Conservation (phyloP, 2,113 vertebrate genomes). For the Spea multiplicata region DNA sequence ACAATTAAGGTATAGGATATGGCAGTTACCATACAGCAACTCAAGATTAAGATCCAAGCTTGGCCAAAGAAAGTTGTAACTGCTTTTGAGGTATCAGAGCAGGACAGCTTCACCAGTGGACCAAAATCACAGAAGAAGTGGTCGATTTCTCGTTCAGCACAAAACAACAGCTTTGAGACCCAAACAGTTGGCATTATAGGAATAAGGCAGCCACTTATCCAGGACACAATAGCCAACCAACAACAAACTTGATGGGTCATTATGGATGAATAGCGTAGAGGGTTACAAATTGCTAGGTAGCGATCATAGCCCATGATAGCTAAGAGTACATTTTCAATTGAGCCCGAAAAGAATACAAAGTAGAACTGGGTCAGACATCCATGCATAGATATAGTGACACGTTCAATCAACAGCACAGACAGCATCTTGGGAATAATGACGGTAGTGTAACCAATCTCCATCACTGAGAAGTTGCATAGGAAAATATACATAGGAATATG, state of each 20-base stretch:
- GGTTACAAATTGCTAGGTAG: constrained; percentile 43
- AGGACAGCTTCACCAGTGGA: constrained; percentile 39
- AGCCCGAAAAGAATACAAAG: constrained; percentile 24
- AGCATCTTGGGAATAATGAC: constrained; percentile 27
- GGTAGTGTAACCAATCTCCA: constrained; percentile 16
- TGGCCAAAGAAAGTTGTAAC: constrained; percentile 29
- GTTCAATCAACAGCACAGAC: not conserved
- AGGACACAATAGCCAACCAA: constrained; percentile 22
- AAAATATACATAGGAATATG: constrained; percentile 28
- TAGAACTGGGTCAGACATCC: constrained; percentile 30
- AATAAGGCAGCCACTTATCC: constrained; percentile 42
- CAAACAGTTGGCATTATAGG: constrained; percentile 39
- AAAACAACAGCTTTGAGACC: constrained; percentile 32
- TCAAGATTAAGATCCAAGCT: constrained; percentile 17
- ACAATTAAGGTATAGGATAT: constrained; percentile 43
- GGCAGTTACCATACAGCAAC: constrained; percentile 30
- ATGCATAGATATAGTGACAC: constrained; percentile 4
- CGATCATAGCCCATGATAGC: constrained; percentile 48
- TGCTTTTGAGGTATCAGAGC: constrained; percentile 20
- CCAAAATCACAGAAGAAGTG: constrained; percentile 48
- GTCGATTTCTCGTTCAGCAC: constrained; percentile 21
- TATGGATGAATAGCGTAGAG: constrained; percentile 42
- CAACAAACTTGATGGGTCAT: constrained; percentile 34
- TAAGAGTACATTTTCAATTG: constrained; percentile 32
- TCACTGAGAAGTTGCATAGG: constrained; percentile 1